phyloP scores from a whole-genome alignment of 2,113 vertebrate genomes.

The Lutjanus erythropterus region DNA sequence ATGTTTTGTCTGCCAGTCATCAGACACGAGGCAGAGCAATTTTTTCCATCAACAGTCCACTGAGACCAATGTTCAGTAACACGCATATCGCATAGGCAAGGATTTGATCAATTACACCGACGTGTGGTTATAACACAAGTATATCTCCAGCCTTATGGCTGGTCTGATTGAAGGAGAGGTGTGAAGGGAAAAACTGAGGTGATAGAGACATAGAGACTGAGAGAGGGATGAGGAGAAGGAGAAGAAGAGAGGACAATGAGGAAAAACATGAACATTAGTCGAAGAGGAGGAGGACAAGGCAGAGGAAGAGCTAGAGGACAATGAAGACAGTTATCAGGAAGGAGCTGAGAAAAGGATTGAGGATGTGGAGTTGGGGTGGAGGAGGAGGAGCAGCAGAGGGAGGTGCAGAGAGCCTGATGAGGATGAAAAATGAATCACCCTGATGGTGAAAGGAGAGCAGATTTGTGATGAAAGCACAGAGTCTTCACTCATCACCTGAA shows the following conservation, averaged over 20 bases:
- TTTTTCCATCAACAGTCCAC: too few species aligned
- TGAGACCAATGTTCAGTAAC: too few species aligned
- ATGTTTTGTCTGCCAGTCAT: too few species aligned
- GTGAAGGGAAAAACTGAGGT: neutral
- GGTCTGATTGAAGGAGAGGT: neutral
- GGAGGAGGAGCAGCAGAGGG: slow-evolving; percentile 13
- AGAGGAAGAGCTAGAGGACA: neutral
- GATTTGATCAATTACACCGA: too few species aligned
- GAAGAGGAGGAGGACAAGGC: neutral
- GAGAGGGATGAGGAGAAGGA: neutral
- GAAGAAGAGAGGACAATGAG: neutral
- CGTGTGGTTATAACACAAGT: too few species aligned
- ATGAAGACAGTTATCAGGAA: neutral
- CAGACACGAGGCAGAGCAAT: too few species aligned
- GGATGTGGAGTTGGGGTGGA: neutral
- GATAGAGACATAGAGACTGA: neutral
- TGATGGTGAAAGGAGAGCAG: slow-evolving; percentile 60
- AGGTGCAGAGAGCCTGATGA: slow-evolving; percentile 30
- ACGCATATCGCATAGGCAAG: too few species aligned
- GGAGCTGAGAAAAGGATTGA: neutral
- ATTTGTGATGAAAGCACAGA: slow-evolving; percentile 68
- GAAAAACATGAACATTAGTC: neutral
- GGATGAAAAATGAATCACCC: slow-evolving; percentile 47
- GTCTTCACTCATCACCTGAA: slow-evolving; percentile 65
- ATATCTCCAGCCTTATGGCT: too few species aligned